Conservation (phyloP, 1,140 invertebrate species). For the Drosophila sulfurigaster region DNA sequence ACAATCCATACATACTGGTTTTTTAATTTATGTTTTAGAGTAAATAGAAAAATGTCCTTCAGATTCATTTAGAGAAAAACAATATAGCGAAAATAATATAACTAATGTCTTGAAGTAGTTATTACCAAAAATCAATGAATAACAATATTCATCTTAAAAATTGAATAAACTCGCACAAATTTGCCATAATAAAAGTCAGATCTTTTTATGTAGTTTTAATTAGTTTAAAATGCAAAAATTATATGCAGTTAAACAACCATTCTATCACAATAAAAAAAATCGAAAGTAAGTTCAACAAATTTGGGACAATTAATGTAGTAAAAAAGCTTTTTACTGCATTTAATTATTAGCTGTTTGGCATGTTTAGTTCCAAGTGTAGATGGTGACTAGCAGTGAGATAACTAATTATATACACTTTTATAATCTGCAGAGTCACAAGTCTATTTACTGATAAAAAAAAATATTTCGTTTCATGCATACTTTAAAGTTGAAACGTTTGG, state of each 20-base stretch:
- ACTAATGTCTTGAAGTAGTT: too few relatives aligned
- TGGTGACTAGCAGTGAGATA: not conserved
- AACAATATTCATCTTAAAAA: too few relatives aligned
- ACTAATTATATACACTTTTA: conserved; percentile 4
- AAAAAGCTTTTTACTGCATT: not conserved
- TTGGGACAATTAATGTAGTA: too few relatives aligned
- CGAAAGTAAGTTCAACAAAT: not conserved
- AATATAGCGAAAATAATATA: too few relatives aligned
- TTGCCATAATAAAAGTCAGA: too few relatives aligned
- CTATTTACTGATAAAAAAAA: conserved; percentile 27
- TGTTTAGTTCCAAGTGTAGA: conserved; percentile 5
- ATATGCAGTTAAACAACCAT: not conserved
- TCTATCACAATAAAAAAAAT: not conserved
- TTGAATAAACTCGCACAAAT: too few relatives aligned
- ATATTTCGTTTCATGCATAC: conserved; percentile 2
- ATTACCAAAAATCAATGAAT: too few relatives aligned
- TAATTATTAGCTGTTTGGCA: conserved; percentile 1
- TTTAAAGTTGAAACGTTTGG: not conserved
- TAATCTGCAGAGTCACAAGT: not conserved
- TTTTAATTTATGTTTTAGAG: too few relatives aligned
- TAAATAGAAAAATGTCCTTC: too few relatives aligned
- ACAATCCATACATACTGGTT: too few relatives aligned
- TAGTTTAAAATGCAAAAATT: not conserved
- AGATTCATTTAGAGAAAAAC: too few relatives aligned
- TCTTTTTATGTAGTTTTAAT: not conserved